phyloP scores from a whole-genome alignment of 1,140 invertebrate genomes.

The Myzus persicae region DNA sequence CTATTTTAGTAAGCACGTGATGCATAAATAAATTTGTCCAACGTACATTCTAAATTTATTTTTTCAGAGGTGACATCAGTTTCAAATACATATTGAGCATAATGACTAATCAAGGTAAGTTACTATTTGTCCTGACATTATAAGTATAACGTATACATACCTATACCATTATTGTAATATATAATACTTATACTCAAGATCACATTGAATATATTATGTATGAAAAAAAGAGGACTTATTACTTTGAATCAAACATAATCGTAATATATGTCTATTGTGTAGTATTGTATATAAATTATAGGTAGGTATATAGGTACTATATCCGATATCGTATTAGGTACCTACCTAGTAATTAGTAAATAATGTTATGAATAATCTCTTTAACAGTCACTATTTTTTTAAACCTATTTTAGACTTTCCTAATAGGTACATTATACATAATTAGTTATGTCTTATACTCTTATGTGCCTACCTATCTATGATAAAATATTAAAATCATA shows the following conservation, averaged over 20 bases:
- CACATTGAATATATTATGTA: neutral
- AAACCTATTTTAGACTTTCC: neutral
- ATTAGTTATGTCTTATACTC: neutral
- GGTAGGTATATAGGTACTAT: too few species aligned
- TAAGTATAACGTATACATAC: neutral
- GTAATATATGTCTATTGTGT: neutral
- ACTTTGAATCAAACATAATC: neutral
- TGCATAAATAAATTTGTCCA: neutral
- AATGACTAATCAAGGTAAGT: conserved; percentile 57
- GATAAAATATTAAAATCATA: neutral
- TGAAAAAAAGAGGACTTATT: neutral
- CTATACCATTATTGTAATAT: neutral
- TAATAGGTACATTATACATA: neutral
- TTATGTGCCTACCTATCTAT: neutral
- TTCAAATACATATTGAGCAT: conserved; percentile 48
- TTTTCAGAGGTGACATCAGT: conserved; percentile 50
- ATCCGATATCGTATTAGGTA: too few species aligned
- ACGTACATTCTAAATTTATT: neutral
- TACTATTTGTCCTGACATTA: neutral
- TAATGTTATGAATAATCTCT: neutral
- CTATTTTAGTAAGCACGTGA: neutral
- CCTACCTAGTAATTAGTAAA: too few species aligned
- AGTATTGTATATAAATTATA: too few species aligned
- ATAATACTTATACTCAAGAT: neutral
- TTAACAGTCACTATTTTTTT: neutral